Conservation (phyloP, 2,113 vertebrate genomes). For the Gnathonemus echidnorhynchus region DNA sequence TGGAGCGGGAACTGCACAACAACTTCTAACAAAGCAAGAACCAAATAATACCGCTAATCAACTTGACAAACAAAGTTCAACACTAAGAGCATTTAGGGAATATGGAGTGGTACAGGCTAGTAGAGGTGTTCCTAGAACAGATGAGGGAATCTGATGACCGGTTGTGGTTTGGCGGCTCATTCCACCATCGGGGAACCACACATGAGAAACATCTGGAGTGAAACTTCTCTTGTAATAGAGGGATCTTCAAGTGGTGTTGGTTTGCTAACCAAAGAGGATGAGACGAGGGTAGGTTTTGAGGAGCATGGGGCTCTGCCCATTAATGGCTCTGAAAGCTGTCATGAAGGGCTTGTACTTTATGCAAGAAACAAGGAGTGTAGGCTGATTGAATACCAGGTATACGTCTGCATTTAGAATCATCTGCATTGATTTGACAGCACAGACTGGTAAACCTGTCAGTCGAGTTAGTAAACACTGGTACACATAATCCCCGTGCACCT, state of each 20-base stretch:
- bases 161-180: not conserved
- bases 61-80: not conserved
- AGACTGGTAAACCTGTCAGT: not conserved
- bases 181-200: not conserved
- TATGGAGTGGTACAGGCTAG: not conserved
- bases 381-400: not conserved
- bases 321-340: slow-evolving; percentile 6
- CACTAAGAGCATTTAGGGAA: not conserved
- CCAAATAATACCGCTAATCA: not conserved
- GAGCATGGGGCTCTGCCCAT: not conserved
- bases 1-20: not conserved
- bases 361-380: not conserved
- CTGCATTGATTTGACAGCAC: not conserved
- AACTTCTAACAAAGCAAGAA: not conserved
- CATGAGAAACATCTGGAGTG: not conserved
- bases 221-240: not conserved
- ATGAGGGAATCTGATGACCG: not conserved
- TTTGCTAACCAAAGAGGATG: not conserved
- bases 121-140: not conserved
- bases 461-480: slow-evolving; percentile 2
- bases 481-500: slow-evolving; percentile 8
- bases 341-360: slow-evolving; percentile 16
- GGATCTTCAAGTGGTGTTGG: not conserved
- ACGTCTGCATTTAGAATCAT: not conserved
- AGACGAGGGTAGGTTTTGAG: not conserved